Conservation (phyloP, 2,797 vertebrate genomes). For the Varecia variegata region DNA sequence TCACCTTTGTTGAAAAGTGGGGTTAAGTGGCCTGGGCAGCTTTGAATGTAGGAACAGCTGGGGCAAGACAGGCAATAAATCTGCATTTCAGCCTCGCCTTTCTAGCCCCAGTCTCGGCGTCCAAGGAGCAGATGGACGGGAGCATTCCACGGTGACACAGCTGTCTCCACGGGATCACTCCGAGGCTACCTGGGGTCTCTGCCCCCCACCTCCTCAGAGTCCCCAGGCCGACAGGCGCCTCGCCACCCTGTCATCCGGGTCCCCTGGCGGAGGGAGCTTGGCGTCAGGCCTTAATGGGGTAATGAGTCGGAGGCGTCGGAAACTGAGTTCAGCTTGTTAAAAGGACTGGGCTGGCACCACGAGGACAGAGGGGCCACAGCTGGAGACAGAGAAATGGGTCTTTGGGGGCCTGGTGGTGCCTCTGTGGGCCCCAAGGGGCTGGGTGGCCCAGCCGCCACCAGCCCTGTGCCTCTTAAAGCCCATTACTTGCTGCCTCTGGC, state of each 20-base stretch:
- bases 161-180: background rate
- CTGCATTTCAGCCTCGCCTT: background rate
- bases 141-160: background rate
- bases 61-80: background rate
- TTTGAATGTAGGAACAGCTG: background rate
- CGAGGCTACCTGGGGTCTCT: slow-evolving; percentile 50
- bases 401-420: slow-evolving; percentile 76
- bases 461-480: slow-evolving; percentile 79
- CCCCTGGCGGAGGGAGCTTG: slow-evolving; percentile 67
- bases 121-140: slow-evolving; percentile 15
- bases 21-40: background rate
- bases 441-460: slow-evolving; percentile 38
- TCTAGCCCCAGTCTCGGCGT: background rate
- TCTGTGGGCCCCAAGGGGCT: slow-evolving; percentile 36
- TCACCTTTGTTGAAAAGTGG: background rate
- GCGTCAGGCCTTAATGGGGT: slow-evolving; percentile 77
- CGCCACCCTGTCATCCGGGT: slow-evolving; percentile 27
- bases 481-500: slow-evolving; percentile 79
- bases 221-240: slow-evolving; percentile 76
- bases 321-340: slow-evolving; percentile 76
- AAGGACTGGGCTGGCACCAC: background rate
- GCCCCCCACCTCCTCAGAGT: slow-evolving; percentile 50
- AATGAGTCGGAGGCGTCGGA: slow-evolving; percentile 71
- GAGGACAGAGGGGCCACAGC: slow-evolving; percentile 66
- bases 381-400: slow-evolving; percentile 77